These are phyloP conservation scores for Cantharis rustica DNA, from an alignment of 2,888 invertebrate genomes.

Conservation along the genomic window DNA sequence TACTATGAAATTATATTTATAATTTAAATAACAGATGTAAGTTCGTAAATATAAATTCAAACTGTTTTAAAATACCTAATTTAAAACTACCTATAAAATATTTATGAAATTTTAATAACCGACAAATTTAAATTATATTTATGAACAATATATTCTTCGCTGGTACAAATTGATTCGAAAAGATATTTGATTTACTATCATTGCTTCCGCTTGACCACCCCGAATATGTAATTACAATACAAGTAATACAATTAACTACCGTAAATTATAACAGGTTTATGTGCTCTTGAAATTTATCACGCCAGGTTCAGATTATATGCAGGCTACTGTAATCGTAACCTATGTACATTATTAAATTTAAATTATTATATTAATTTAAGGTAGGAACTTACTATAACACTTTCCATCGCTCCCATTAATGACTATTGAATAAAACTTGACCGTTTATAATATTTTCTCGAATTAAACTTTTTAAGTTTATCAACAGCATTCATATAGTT, in stretches of 20 bases:
- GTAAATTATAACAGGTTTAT: conserved; percentile 26
- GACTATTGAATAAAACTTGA: not conserved
- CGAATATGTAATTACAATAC: conserved; percentile 18
- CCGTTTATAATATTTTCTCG: too few species aligned
- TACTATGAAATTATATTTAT: not conserved
- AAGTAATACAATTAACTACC: conserved; percentile 20
- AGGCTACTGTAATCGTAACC: not conserved
- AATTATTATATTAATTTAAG: conserved; percentile 12
- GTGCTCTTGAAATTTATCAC: not conserved
- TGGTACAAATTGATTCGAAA: conserved; percentile 15
- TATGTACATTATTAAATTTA: conserved; percentile 4
- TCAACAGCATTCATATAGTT: too few species aligned
- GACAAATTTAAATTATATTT: conserved; percentile 15
- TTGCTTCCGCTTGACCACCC: conserved; percentile 24
- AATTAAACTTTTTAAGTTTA: too few species aligned
- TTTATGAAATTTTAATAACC: conserved; percentile 13
- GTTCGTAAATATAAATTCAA: not conserved
- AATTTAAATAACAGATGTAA: not conserved
- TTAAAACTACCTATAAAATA: conserved; percentile 1
- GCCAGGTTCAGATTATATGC: not conserved
- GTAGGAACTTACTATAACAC: not conserved
- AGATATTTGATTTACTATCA: conserved; percentile 12
- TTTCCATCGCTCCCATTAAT: conserved; percentile 5
- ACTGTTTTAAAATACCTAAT: conserved; percentile 6
- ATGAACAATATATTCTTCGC: not conserved